Evolutionary conservation across 2,113 vertebrate species (phyloP).

Genomic region (Ophthalmolycus amberensis): DNA sequence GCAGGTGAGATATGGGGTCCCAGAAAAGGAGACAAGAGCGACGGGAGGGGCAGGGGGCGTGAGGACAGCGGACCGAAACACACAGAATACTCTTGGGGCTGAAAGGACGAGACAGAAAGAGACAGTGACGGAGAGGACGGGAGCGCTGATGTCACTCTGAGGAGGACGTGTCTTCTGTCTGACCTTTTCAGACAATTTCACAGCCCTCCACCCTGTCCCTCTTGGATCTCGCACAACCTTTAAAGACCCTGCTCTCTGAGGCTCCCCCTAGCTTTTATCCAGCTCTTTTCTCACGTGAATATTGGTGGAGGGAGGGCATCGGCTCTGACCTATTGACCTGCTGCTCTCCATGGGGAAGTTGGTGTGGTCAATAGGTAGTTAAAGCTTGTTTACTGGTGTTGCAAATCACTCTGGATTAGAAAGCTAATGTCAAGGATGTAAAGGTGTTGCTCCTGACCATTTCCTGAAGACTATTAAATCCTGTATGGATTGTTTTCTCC

Average conservation of each 20-base stretch:
- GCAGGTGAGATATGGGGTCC: constrained; percentile 3
- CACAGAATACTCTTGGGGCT: constrained; percentile 32
- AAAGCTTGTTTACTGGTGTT: not conserved
- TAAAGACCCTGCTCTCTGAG: not conserved
- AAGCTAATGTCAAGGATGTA: not conserved
- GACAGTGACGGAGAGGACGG: constrained; percentile 46
- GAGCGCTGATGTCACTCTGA: constrained; percentile 48
- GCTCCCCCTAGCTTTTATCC: constrained; percentile 14
- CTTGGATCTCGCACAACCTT: constrained; percentile 15
- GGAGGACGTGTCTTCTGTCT: constrained; percentile 51
- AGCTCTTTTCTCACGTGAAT: constrained; percentile 20
- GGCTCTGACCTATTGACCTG: not conserved
- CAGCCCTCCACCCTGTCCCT: constrained; percentile 47
- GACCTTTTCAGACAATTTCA: constrained; percentile 74
- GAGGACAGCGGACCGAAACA: constrained; percentile 20
- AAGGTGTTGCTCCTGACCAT: not conserved
- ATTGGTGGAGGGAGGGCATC: not conserved
- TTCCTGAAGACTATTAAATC: not conserved
- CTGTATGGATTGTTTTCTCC: not conserved
- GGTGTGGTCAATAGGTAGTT: not conserved
- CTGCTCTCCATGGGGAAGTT: not conserved
- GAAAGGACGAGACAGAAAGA: constrained; percentile 45
- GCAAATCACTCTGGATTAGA: not conserved
- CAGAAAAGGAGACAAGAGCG: constrained; percentile 18
- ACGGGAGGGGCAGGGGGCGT: not conserved